A percentile compares a stretch with the other conserved stretches of the same genome.
Conservation (phyloP, 2,797 vertebrate species). For the Threskiornis aethiopicus region DNA sequence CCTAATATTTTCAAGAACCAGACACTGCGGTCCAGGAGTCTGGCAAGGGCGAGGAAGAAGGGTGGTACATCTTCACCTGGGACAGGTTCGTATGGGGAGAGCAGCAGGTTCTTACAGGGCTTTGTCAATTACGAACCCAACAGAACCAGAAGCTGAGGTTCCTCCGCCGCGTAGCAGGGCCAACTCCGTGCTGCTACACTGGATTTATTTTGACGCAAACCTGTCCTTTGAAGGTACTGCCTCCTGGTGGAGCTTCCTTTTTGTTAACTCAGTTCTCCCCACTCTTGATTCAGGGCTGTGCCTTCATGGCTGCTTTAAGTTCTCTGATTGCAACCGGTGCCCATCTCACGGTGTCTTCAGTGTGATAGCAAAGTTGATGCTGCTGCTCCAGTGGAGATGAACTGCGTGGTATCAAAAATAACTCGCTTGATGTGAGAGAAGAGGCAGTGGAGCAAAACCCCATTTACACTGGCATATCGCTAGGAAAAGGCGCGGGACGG, state of each 20-base stretch:
- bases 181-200: not conserved
- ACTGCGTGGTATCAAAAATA: not conserved
- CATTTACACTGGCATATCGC: not conserved
- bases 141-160: not conserved
- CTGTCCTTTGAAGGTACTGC: not conserved
- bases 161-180: accelerated
- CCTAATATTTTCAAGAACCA: not conserved
- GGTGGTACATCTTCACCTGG: not conserved
- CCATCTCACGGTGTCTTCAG: accelerated
- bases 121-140: not conserved
- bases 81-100: not conserved
- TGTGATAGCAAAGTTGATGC: not conserved
- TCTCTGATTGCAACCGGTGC: not conserved
- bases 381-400: not conserved
- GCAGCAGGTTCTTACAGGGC: not conserved
- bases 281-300: not conserved
- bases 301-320: not conserved
- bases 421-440: not conserved
- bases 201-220: not conserved
- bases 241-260: not conserved
- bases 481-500: accelerated
- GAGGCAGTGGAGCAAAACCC: not conserved
- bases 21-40: not conserved
- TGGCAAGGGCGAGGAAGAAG: not conserved
- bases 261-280: not conserved